These are phyloP conservation scores for Nipponacmea schrenckii DNA, from an alignment of 2,888 invertebrate species.

Conservation along the genomic window DNA sequence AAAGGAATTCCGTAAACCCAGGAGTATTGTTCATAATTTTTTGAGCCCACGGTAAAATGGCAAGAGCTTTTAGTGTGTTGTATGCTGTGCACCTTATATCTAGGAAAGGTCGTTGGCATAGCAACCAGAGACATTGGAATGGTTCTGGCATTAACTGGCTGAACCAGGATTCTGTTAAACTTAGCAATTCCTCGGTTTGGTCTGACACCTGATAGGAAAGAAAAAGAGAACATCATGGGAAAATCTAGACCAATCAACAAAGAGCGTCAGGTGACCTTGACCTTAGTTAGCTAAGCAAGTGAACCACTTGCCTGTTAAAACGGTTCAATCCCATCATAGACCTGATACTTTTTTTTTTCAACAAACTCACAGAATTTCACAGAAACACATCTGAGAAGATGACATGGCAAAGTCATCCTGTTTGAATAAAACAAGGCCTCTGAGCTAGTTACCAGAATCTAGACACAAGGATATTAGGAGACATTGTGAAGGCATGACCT, in stretches of 20 bases:
- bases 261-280: too few species aligned
- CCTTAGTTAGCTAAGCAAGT: too few species aligned
- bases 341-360: too few species aligned
- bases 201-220: constrained; percentile 57
- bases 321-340: too few species aligned
- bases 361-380: too few species aligned
- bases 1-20: constrained; percentile 81
- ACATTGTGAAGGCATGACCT: too few species aligned
- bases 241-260: background rate
- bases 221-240: constrained; percentile 9
- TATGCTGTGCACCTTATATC: constrained; percentile 81
- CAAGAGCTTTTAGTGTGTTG: constrained; percentile 76
- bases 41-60: constrained; percentile 83
- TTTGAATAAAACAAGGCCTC: too few species aligned
- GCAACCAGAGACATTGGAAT: constrained; percentile 74
- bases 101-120: constrained; percentile 82
- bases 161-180: constrained; percentile 75
- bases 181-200: constrained; percentile 69
- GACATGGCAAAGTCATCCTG: too few species aligned
- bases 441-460: too few species aligned
- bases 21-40: constrained; percentile 78
- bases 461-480: too few species aligned
- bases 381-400: too few species aligned
- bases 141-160: constrained; percentile 71
- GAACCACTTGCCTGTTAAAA: too few species aligned